Conservation (phyloP, 2,888 invertebrate genomes). For the Melinopterus prodromus region DNA sequence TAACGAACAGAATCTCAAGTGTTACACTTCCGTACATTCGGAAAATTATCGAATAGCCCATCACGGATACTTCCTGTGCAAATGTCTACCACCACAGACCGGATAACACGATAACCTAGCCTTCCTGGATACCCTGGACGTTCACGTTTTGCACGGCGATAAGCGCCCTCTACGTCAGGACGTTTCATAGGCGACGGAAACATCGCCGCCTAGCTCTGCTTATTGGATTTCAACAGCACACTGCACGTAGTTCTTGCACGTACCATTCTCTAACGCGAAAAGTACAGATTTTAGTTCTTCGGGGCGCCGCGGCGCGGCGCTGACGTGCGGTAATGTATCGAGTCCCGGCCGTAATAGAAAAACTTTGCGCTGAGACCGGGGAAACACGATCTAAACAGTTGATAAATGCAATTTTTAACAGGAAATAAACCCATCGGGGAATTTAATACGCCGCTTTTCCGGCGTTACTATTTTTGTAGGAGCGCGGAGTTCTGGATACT, state of each 20-base stretch:
- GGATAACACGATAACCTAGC: background rate
- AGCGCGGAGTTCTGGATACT: background rate
- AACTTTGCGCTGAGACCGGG: background rate
- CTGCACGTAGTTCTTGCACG: background rate
- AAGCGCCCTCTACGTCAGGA: background rate
- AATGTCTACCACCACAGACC: background rate
- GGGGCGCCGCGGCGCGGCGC: background rate
- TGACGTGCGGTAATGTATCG: background rate
- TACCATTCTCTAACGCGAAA: background rate
- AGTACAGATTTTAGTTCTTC: background rate
- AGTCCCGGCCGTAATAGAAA: background rate
- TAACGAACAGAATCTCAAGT: background rate
- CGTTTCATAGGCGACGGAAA: background rate
- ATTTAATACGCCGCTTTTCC: constrained; percentile 14
- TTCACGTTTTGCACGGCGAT: background rate
- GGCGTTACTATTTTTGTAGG: background rate
- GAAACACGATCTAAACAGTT: constrained; percentile 20
- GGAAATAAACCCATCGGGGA: constrained; percentile 17
- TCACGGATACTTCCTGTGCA: background rate
- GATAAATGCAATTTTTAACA: constrained; percentile 25
- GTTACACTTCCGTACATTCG: background rate
- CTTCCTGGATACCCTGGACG: background rate
- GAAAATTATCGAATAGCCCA: background rate
- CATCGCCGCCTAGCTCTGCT: background rate
- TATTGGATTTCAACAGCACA: background rate